These are phyloP conservation scores for Polypterus bichir DNA, from an alignment of 2,113 vertebrate species.

Conservation along the genomic window DNA sequence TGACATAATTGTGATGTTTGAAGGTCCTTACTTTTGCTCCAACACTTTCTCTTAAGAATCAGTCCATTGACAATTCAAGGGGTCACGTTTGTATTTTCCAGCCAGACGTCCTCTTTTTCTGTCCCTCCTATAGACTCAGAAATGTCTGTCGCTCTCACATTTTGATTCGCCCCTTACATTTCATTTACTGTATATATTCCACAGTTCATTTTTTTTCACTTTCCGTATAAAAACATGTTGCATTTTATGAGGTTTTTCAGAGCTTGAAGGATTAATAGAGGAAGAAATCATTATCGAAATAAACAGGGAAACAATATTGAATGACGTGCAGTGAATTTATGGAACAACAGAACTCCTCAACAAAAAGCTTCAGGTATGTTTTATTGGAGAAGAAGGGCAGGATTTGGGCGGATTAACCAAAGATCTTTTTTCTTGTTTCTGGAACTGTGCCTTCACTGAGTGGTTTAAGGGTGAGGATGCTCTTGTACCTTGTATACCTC, in stretches of 20 bases:
- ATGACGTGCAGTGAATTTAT: neutral
- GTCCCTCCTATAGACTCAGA: too few relatives aligned
- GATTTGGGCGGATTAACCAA: neutral
- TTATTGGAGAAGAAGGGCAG: constrained; percentile 1
- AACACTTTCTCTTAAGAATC: too few relatives aligned
- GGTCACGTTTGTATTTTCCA: too few relatives aligned
- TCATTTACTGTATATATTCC: too few relatives aligned
- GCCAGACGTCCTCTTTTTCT: too few relatives aligned
- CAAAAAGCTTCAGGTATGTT: neutral
- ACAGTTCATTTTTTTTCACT: too few relatives aligned
- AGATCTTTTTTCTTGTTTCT: constrained; percentile 2
- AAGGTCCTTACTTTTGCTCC: too few relatives aligned
- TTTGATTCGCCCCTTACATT: too few relatives aligned
- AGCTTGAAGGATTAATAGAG: constrained; percentile 2
- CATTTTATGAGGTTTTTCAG: neutral
- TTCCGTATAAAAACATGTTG: too few relatives aligned
- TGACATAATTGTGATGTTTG: too few relatives aligned
- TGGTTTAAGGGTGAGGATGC: constrained; percentile 1
- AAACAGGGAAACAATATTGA: neutral
- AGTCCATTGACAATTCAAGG: too few relatives aligned
- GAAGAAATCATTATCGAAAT: neutral
- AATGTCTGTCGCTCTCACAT: too few relatives aligned
- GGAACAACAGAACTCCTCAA: neutral
- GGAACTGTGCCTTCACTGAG: neutral
- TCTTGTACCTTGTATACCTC: neutral